Base-by-base conservation (phyloP, 1,140 invertebrate genomes). In the Physella acuta region DNA sequence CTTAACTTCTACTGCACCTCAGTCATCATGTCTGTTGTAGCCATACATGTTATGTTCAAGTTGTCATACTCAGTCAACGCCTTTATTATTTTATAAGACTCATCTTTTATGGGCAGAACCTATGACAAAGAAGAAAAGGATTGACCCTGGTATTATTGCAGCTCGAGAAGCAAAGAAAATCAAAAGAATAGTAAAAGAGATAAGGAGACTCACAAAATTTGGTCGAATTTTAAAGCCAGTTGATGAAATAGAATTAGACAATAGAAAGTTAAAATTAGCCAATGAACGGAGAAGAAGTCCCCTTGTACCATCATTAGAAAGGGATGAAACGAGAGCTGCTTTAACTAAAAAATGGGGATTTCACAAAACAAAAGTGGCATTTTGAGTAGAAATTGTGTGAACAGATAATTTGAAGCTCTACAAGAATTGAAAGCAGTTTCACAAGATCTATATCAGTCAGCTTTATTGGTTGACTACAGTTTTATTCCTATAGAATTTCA, bases 41-140 rank as follows among this genome's bases (percentile, higher is more conserved):
- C n/a, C n/a, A n/a, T n/a, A n/a, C n/a, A n/a, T n/a, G n/a, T n/a
- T n/a, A n/a, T n/a, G n/a, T n/a, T n/a, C n/a, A n/a, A n/a, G n/a
- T n/a, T n/a, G n/a, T n/a, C n/a, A n/a, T n/a, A n/a, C n/a, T n/a
- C n/a, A n/a, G n/a, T n/a, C n/a, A n/a, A n/a, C n/a, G n/a, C n/a
- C n/a, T n/a, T n/a, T n/a, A n/a, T n/a, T n/a, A n/a, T n/a, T n/a
- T n/a, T n/a, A n/a, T n/a, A n/a, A n/a, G n/a, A n/a, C n/a, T n/a
- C n/a, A n/a, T n/a, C n/a, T n/a, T n/a, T n/a, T n/a, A n/a, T n/a
- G 66, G 37, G 66, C 36, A 44, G 55, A 68, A 28, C 66, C 66
- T 49, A 68, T 68, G 56, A 68, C 59, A 39, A 68, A 68, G 53
- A 59, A 60, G 16, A 68, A 55, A 33, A 2, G 37, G 24, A 33